These are phyloP conservation scores for Pygoscelis adeliae DNA, from an alignment of 2,113 vertebrate species.

Conservation along the genomic window DNA sequence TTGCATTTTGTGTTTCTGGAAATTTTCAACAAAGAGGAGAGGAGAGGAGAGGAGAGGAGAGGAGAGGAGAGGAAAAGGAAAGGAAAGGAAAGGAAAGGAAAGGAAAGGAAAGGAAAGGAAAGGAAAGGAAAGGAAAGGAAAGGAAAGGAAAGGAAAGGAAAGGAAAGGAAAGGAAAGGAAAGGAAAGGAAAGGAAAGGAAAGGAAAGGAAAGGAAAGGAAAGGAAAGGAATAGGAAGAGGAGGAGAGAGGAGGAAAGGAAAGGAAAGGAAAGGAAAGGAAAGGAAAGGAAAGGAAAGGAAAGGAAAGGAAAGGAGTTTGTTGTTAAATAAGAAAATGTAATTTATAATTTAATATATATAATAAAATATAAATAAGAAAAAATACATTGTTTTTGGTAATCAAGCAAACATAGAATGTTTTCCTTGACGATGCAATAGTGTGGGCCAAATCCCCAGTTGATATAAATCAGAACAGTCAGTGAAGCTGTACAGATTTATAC, in stretches of 20 bases:
- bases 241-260: too few species aligned
- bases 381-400: background rate
- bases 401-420: background rate
- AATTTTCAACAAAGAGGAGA: conserved; percentile 23
- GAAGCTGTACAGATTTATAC: background rate
- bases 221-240: background rate
- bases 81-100: too few species aligned
- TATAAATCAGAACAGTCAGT: background rate
- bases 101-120: background rate
- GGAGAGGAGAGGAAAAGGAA: too few species aligned
- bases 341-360: too few species aligned
- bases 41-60: too few species aligned
- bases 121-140: too few species aligned
- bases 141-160: too few species aligned
- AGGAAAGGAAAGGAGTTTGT: background rate
- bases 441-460: background rate
- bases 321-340: too few species aligned
- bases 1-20: conserved; percentile 65
- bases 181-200: too few species aligned
- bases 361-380: background rate
- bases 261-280: too few species aligned
- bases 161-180: background rate
- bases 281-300: background rate
- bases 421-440: background rate
- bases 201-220: too few species aligned